Conservation (phyloP, 2,113 vertebrate species). For the Siniperca knerii region DNA sequence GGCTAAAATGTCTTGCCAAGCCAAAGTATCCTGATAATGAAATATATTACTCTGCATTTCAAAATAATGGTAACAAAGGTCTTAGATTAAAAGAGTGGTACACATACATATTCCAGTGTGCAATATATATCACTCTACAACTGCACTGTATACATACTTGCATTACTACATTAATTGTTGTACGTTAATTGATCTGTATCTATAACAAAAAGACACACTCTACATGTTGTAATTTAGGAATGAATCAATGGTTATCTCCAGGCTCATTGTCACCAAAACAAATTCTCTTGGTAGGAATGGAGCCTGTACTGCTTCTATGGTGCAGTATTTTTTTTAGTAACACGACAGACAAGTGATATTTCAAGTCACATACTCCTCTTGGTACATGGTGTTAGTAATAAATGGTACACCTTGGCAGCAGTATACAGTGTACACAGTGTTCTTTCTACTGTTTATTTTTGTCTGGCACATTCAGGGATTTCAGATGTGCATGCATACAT, state of each 20-base stretch:
- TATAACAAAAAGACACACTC: background rate
- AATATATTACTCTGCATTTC: background rate
- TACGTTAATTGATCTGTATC: background rate
- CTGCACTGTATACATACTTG: background rate
- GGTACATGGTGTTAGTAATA: background rate
- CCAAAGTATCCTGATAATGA: conserved; percentile 17
- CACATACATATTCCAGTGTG: background rate
- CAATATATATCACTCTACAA: background rate
- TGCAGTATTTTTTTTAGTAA: background rate
- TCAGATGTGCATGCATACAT: background rate
- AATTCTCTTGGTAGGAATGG: background rate
- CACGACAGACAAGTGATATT: background rate
- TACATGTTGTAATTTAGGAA: background rate
- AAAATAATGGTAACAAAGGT: conserved; percentile 3
- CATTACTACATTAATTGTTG: background rate
- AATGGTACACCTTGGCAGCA: background rate
- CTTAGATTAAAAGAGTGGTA: background rate
- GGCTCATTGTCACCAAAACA: background rate
- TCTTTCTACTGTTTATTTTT: background rate
- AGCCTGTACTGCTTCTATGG: background rate
- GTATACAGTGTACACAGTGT: background rate
- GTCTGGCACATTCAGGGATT: background rate
- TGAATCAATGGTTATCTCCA: background rate
- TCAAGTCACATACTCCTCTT: too few species aligned
- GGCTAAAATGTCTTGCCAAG: conserved; percentile 37